Conservation (phyloP, 2,797 vertebrate species). For the Falco concolor region DNA sequence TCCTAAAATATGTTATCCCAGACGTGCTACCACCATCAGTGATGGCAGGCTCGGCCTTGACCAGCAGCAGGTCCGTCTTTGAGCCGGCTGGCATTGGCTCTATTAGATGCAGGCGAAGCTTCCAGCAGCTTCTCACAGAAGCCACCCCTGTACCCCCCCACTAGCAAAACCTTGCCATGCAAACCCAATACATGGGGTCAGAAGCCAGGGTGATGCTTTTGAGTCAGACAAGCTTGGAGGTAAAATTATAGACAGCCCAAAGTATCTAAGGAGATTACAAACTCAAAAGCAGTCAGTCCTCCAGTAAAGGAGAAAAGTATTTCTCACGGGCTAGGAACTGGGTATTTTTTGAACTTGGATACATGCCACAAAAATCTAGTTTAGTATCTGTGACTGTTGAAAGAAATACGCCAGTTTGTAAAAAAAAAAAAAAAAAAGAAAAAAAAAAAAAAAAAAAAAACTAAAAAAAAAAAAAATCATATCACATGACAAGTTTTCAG, state of each 20-base stretch:
- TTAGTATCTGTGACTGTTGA: not conserved
- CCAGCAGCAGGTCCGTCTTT: rapidly evolving
- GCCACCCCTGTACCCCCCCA: not conserved
- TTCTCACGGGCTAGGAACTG: not conserved
- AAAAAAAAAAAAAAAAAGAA: not conserved
- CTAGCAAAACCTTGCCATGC: not conserved
- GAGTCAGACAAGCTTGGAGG: not conserved
- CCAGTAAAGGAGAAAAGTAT: not conserved
- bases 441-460: not conserved
- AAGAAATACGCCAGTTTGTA: not conserved
- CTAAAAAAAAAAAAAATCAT: no score
- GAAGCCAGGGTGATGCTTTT: not conserved
- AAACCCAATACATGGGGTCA: not conserved
- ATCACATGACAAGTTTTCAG: no score
- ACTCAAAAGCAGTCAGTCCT: not conserved
- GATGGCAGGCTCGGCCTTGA: not conserved
- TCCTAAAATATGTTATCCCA: not conserved
- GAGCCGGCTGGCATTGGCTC: not conserved
- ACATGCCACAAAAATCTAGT: not conserved
- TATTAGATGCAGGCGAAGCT: not conserved
- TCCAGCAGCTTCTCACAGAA: not conserved
- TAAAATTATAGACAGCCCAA: not conserved
- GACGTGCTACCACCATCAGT: not conserved
- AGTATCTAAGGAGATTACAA: not conserved
- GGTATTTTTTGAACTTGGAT: not conserved